Base-by-base conservation (phyloP, 2,113 vertebrate species). In the Geococcyx californianus region DNA sequence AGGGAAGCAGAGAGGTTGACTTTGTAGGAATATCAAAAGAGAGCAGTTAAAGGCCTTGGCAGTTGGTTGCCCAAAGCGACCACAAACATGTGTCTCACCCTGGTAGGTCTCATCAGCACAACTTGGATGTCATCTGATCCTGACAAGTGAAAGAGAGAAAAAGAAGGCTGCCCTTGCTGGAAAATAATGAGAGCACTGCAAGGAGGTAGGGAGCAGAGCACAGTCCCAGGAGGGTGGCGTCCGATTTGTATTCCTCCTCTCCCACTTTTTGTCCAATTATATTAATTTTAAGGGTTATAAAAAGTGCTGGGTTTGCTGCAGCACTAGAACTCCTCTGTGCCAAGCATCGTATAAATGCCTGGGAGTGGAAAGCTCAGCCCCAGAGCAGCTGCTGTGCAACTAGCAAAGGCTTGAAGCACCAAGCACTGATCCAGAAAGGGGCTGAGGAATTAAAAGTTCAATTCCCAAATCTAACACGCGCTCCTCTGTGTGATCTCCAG, bases 31-130 rank as follows among this genome's bases (percentile, higher is more conserved):
- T 64, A 91, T 97, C 91, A 95, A 67, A 75, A 34, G 70, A 26
- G 26, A 89, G 84, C 83, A 75, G 89, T 80, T 55, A 17, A 92
- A 96, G 89, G 94, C 74, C 84, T 45, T 95, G 94, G 91, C 95
- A 95, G 89, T 1, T 28, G 91, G 58, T 66, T 21, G 93, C 95
- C 94, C 87, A 95, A 82, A 96, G 94, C 81, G 74, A 95, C 93
- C 73, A 26, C 91, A 87, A 94, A 92, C 95, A 91, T 87, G 94
- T 95, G 94, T 95, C 93, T 87, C 26, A 2, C 87, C 89, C 94
- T 76, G 77, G 84, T 87, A 58, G 89, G 89, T 95, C 95, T 96
- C 93, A 95, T 96, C 94, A 89, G 81, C 81, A 4, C 87, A 64
- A 58, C 81, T 91, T 77, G 87, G 60, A 93, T 94, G 95, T 93